Base-by-base conservation (phyloP, 2,888 invertebrate genomes). In the Julus scanicus region DNA sequence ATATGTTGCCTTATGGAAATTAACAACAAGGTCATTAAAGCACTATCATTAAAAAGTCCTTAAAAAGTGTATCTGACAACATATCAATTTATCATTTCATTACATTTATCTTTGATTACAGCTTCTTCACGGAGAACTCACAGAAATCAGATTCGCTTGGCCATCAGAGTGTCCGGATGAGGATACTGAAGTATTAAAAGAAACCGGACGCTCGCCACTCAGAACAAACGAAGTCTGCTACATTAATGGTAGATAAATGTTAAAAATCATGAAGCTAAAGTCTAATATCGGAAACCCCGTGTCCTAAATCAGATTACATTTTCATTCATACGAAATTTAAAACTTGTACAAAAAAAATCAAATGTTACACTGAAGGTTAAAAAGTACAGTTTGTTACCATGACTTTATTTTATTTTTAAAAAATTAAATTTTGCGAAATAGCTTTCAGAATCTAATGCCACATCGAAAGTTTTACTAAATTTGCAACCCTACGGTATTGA, bases 181-280 rank as follows among this genome's bases (percentile, higher is more conserved):
- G 20, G 80, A 80, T 20, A 88, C 89, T 29, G 93, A 94, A 89
- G 94, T 98, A 93, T 80, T 80, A 20, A 92, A 93, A 63, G 95
- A 96, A 91, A 94, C 94, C 17, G 94, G 94, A 0, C 93, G 95
- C 89, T 94, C 94, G 1, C 93, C 93, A n/a, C 93, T 97, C 90
- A 93, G 94, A 49, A 91, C 94, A 0, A 95, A 99, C 91, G 95
- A 95, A 89, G 97, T 98, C 48, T 96, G 97, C 91, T 99, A 99
- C 92, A 99, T 99, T 84, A 98, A 97, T 93, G 98, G 98, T 98
- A 92, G 0, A 15, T n/a, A 17, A 20, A 17, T 3, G n/a, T 71
- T 29, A 8, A 71, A 71, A 29, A 37, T 37, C 8, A 1, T 11
- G 37, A 80, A 80, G 37, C 37, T 20, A 29, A 80, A 37, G 37